Base-by-base conservation (phyloP, 2,113 vertebrate genomes). In the Glareola pratincola region DNA sequence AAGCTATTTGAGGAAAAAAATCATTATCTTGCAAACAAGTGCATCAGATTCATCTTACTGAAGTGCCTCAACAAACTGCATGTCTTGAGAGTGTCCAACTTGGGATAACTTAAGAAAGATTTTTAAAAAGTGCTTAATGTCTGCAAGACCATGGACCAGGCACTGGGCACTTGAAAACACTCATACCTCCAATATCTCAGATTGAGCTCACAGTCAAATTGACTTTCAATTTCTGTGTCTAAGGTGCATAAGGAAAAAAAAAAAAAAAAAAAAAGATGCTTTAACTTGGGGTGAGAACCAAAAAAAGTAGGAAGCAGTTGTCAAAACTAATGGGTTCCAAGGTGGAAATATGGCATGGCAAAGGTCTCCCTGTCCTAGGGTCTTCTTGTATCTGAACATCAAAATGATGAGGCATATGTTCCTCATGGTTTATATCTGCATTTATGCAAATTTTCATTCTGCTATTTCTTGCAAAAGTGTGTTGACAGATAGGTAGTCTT, bases 241-340 rank as follows among this genome's bases (percentile, higher is more conserved):
- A 66, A 73, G 2, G 8, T 23, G 4, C 7, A 72, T 64, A 87
- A 37, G 15, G 14, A 36, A 32, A 54, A 7, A 19, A 54, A 84
- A 39, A 72, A 41, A 39, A 37, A 7, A 0, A 17, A 26, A 37
- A 16, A 36, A 6, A 29, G 4, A 32, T 20, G 2, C n/a, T 87
- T 93, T 57, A 47, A 57, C 5, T 66, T 1, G 0, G 4, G 1
- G 5, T 8, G 2, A 56, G 23, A 50, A 73, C 4, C 4, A 50
- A 75, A 77, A 90, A 54, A 3, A 63, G 12, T 41, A 88, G 80
- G 32, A 80, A 7, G n/a, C 9, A 64, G 21, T 24, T 43, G 36
- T 60, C 47, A 85, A 56, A 90, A 14, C 6, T 59, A n/a, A 30
- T 21, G 5, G 9, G 3, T 34, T 78, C 26, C 11, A 37, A 72